Percentiles rank a stretch among this genome's conserved stretches.
phyloP scores from a whole-genome alignment of 2,113 vertebrate species.

The Callaeas wilsoni region DNA sequence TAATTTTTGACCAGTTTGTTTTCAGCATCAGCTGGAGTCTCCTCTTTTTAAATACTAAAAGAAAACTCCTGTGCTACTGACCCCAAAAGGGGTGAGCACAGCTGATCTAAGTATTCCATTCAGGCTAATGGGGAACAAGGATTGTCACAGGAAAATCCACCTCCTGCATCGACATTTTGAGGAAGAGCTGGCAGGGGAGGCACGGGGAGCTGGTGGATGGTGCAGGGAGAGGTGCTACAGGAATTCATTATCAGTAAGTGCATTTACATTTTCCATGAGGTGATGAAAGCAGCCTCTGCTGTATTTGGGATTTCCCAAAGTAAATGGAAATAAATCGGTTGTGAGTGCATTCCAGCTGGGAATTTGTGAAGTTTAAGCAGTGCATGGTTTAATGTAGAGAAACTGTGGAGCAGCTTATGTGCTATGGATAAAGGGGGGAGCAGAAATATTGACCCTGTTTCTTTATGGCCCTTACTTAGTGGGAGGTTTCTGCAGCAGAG shows the following conservation, averaged over 20 bases:
- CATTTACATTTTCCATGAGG: fast-evolving
- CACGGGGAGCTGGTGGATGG: fast-evolving
- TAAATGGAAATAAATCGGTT: background rate
- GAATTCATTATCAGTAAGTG: background rate
- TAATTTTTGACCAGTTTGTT: background rate
- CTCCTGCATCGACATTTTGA: fast-evolving
- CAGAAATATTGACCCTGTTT: background rate
- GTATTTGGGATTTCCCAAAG: background rate
- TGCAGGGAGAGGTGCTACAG: background rate
- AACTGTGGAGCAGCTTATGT: background rate
- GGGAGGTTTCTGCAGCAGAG: background rate
- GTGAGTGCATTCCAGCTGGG: background rate
- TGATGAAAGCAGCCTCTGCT: fast-evolving
- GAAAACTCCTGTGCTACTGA: background rate
- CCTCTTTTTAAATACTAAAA: background rate
- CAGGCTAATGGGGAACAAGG: background rate
- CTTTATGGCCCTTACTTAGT: background rate
- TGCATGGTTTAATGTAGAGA: background rate
- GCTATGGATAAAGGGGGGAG: fast-evolving
- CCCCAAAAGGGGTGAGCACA: background rate
- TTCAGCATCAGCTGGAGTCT: background rate
- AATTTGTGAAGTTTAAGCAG: background rate
- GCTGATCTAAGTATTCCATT: background rate
- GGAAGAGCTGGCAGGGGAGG: background rate
- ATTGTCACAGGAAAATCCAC: background rate